Evolutionary conservation across 1,140 invertebrate genomes (phyloP).

Genomic region (Drosophila nebulosa): DNA sequence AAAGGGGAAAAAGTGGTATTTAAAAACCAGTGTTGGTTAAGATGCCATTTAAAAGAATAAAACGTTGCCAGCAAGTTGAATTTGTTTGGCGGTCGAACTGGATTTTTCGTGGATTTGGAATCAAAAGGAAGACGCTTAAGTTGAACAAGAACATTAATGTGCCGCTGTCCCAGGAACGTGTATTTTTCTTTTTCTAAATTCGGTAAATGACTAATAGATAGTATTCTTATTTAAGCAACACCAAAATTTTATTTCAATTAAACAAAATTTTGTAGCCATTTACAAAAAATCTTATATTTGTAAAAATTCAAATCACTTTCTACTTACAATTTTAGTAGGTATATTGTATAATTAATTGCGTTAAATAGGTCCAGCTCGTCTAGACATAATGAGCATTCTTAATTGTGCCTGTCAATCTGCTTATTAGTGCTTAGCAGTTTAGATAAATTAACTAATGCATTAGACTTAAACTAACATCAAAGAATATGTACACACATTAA

Average conservation of each 20-base stretch:
- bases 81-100: too few relatives aligned
- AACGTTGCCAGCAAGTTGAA: too few relatives aligned
- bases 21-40: too few relatives aligned
- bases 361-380: constrained; percentile 49
- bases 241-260: constrained; percentile 1
- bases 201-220: too few relatives aligned
- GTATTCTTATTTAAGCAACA: background rate
- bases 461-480: constrained; percentile 43
- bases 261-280: constrained; percentile 31
- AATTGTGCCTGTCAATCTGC: constrained; percentile 36
- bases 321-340: constrained; percentile 52
- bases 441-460: constrained; percentile 50
- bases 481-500: constrained; percentile 18
- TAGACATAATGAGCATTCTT: constrained; percentile 64
- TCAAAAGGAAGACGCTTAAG: too few relatives aligned
- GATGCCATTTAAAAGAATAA: too few relatives aligned
- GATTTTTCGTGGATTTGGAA: too few relatives aligned
- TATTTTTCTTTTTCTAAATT: too few relatives aligned
- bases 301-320: constrained; percentile 65
- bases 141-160: too few relatives aligned
- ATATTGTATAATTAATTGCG: constrained; percentile 40
- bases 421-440: constrained; percentile 35
- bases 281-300: constrained; percentile 64
- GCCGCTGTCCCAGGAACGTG: too few relatives aligned
- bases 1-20: too few relatives aligned